A percentile compares a stretch with the other conserved stretches of the same genome.
Evolutionary conservation across 2,888 invertebrate genomes (phyloP).

Genomic region (Trissoscelio sp.): DNA sequence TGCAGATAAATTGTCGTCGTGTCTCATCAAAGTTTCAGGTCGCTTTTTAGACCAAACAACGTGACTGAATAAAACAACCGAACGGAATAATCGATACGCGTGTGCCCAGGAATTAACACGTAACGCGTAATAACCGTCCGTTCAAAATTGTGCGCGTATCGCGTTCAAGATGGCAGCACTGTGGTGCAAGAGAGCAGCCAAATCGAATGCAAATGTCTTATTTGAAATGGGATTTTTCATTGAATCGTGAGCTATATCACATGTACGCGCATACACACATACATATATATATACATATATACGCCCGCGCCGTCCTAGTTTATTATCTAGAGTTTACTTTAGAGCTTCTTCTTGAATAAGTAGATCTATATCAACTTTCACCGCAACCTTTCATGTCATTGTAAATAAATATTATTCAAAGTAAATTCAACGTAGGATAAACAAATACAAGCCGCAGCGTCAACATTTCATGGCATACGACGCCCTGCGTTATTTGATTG

Average conservation of each 20-base stretch:
- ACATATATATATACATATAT: too few species aligned
- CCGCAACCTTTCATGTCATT: conserved; percentile 37
- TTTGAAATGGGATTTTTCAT: conserved; percentile 32
- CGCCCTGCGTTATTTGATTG: background rate
- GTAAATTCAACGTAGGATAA: conserved; percentile 34
- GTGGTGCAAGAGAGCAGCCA: too few species aligned
- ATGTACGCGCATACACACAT: conserved; percentile 12
- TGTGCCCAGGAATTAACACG: conserved; percentile 40
- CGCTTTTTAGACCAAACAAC: conserved; percentile 8
- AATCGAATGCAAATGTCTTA: conserved; percentile 29
- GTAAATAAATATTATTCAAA: conserved; percentile 56
- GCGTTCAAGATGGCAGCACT: conserved; percentile 37
- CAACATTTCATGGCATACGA: conserved; percentile 12
- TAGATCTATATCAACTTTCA: conserved; percentile 58
- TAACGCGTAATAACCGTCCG: conserved; percentile 16
- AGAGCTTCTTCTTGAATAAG: conserved; percentile 56
- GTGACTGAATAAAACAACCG: conserved; percentile 25
- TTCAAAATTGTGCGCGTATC: conserved; percentile 32
- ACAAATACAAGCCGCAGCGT: conserved; percentile 15
- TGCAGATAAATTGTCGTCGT: too few species aligned
- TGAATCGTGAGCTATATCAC: background rate
- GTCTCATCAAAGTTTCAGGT: too few species aligned
- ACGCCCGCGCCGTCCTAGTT: conserved; percentile 35
- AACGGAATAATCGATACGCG: conserved; percentile 44
- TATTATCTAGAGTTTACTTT: conserved; percentile 58